Percentiles rank a stretch among this genome's conserved stretches.
Evolutionary conservation across 2,113 vertebrate species (phyloP).

Genomic region (Vidua macroura): DNA sequence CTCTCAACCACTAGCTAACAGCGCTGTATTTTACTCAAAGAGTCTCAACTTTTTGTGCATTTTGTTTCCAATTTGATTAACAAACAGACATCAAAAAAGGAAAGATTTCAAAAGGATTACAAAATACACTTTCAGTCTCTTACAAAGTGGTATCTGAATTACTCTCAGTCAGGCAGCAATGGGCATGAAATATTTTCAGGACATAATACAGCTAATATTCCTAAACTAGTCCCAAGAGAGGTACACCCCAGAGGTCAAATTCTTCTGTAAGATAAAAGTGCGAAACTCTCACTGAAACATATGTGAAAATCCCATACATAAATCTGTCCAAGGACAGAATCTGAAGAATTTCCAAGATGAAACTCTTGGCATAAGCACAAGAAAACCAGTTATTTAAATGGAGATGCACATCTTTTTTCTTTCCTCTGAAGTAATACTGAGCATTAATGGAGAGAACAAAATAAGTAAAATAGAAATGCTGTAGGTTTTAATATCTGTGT

Average conservation of each 20-base stretch:
- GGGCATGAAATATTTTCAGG: slow-evolving; percentile 34
- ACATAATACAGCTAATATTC: not conserved
- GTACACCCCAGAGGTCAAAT: slow-evolving; percentile 51
- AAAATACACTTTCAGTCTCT: not conserved
- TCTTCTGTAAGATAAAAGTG: slow-evolving; percentile 54
- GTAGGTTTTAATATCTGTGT: not conserved
- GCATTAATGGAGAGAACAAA: not conserved
- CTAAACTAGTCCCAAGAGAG: slow-evolving; percentile 24
- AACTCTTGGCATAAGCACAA: slow-evolving; percentile 13
- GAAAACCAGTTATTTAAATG: not conserved
- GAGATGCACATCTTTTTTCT: not conserved
- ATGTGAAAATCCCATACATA: slow-evolving; percentile 29
- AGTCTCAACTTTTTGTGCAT: not conserved
- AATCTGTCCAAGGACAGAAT: slow-evolving; percentile 43
- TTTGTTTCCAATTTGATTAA: slow-evolving; percentile 34
- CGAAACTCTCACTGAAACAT: slow-evolving; percentile 29
- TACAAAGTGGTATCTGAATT: slow-evolving; percentile 21
- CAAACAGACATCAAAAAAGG: not conserved
- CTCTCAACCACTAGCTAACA: not conserved
- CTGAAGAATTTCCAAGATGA: slow-evolving; percentile 43
- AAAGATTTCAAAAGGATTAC: slow-evolving; percentile 28
- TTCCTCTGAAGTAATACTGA: not conserved
- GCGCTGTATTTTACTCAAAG: not conserved
- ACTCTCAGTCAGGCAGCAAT: not conserved
- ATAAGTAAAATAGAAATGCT: not conserved